Conservation (phyloP, 2,797 vertebrate genomes). For the Cynodonichthys magdalenae region DNA sequence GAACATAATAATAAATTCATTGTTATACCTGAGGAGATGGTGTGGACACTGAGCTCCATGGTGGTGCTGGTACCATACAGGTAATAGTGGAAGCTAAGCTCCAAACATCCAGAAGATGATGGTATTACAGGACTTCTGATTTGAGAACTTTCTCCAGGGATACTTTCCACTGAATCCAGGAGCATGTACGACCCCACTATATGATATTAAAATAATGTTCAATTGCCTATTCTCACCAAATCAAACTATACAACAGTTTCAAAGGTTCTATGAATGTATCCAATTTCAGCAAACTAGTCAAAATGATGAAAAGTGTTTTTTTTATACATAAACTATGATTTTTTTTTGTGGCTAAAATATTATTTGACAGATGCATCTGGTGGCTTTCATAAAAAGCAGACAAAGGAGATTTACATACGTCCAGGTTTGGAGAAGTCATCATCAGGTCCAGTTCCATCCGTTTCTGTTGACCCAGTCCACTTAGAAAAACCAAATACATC, state of each 20-base stretch:
- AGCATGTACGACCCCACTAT: conserved; percentile 82
- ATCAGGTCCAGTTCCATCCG: conserved; percentile 75
- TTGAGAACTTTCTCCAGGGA: conserved; percentile 55
- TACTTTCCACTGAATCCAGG: conserved; percentile 63
- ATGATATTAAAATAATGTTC: neutral
- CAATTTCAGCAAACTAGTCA: too few relatives aligned
- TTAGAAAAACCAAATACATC: conserved; percentile 60
- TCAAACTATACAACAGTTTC: neutral
- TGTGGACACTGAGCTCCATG: conserved; percentile 76
- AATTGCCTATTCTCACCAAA: neutral
- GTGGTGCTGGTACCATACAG: conserved; percentile 74
- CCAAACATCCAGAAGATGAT: conserved; percentile 73
- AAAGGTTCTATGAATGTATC: too few relatives aligned
- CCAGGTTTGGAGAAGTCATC: conserved; percentile 86
- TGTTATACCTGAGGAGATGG: conserved; percentile 61
- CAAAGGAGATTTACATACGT: conserved; percentile 65
- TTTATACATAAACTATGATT: too few relatives aligned
- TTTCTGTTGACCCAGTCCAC: conserved; percentile 62
- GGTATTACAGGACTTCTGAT: conserved; percentile 75
- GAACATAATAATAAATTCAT: neutral
- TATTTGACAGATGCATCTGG: neutral
- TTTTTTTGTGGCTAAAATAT: too few relatives aligned
- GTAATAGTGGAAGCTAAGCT: conserved; percentile 81
- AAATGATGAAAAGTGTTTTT: too few relatives aligned
- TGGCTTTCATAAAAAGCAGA: neutral